Evolutionary conservation across 1,140 invertebrate genomes (phyloP).

Genomic region (Ceratosolen fusciceps): DNA sequence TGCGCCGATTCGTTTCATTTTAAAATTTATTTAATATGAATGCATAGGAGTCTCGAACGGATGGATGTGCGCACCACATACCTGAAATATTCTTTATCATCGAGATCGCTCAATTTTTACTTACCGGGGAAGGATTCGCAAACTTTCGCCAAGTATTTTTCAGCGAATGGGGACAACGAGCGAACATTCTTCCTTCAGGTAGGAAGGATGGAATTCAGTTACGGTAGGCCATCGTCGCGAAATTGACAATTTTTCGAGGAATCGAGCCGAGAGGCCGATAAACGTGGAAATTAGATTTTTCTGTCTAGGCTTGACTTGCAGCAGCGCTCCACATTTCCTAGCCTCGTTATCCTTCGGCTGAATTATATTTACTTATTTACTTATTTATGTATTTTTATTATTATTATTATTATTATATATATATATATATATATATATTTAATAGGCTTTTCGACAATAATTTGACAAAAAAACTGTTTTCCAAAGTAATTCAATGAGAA

Average conservation of each 20-base stretch:
- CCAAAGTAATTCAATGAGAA: no score
- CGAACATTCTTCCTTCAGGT: no score
- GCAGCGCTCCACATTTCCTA: background rate
- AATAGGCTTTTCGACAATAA: background rate
- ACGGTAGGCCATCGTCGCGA: background rate
- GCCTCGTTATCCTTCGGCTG: background rate
- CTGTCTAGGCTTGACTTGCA: no score
- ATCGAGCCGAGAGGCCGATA: background rate
- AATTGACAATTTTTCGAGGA: background rate
- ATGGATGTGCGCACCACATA: background rate
- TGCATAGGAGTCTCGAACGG: no score
- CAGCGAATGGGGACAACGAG: no score
- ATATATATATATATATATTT: no score
- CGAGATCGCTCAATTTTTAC: constrained; percentile 56
- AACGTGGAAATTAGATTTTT: background rate
- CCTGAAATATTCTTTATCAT: constrained; percentile 59
- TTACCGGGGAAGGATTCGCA: constrained; percentile 53
- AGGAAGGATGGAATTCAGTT: no score
- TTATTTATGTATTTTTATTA: no score
- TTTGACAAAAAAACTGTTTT: no score
- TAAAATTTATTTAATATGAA: constrained; percentile 19
- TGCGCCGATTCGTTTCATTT: constrained; percentile 1
- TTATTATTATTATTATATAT: no score
- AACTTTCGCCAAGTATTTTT: no score
- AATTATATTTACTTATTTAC: no score